These are phyloP conservation scores for Aphaenogaster floridana DNA, from an alignment of 1,140 invertebrate genomes.

Conservation along the genomic window DNA sequence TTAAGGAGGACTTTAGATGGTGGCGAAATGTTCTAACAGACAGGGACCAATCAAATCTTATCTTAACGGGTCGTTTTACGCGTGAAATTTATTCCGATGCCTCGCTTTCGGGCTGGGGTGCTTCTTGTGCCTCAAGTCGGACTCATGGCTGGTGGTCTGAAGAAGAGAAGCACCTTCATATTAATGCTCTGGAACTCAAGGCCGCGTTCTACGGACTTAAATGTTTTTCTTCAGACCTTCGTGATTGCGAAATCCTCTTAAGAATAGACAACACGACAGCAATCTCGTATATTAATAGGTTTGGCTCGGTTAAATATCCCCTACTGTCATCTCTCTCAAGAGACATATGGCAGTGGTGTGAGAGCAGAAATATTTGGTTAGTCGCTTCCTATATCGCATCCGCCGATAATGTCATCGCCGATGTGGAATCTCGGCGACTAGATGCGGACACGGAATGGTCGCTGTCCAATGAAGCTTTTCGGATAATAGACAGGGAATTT, in stretches of 20 bases:
- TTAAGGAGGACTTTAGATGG: slow-evolving; percentile 67
- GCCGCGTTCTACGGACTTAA: slow-evolving; percentile 29
- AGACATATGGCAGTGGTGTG: slow-evolving; percentile 27
- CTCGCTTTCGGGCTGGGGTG: slow-evolving; percentile 48
- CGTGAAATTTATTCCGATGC: slow-evolving; percentile 43
- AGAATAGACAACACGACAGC: slow-evolving; percentile 60
- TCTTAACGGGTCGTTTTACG: not conserved
- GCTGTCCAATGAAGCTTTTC: not conserved
- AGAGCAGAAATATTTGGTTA: slow-evolving; percentile 31
- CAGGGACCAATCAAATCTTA: not conserved
- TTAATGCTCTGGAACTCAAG: slow-evolving; percentile 44
- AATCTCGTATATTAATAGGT: too few species aligned
- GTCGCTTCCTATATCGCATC: slow-evolving; percentile 31
- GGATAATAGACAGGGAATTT: not conserved
- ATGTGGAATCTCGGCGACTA: not conserved
- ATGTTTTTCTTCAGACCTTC: slow-evolving; percentile 12
- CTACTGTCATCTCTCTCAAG: slow-evolving; percentile 11
- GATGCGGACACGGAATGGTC: slow-evolving; percentile 34
- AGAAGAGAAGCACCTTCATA: not conserved
- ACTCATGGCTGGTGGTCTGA: slow-evolving; percentile 37
- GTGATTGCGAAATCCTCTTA: slow-evolving; percentile 74
- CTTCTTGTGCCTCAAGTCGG: not conserved
- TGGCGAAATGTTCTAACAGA: slow-evolving; percentile 47
- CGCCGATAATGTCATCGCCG: slow-evolving; percentile 28
- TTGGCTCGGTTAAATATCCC: too few species aligned